Conservation (phyloP, 1,140 invertebrate species). For the Drosophila jambulina region DNA sequence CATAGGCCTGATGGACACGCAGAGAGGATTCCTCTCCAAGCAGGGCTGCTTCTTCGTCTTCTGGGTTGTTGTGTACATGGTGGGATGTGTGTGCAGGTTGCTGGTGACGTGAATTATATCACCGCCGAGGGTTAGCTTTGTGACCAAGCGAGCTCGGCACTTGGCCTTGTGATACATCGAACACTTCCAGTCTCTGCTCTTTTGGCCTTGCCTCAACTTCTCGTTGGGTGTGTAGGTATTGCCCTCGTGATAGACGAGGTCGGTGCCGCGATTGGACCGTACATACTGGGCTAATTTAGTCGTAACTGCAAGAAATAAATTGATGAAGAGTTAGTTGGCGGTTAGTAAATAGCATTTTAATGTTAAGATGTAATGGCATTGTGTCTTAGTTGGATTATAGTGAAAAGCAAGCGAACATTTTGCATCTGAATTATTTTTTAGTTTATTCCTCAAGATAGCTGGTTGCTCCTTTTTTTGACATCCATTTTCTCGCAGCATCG, state of each 20-base stretch:
- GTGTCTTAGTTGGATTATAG: conserved; percentile 24
- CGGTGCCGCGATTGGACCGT: conserved; percentile 75
- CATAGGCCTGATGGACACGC: conserved; percentile 16
- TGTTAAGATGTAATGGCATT: conserved; percentile 13
- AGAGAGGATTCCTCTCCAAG: conserved; percentile 53
- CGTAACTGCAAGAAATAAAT: conserved; percentile 15
- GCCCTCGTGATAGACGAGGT: conserved; percentile 71
- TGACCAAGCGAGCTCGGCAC: conserved; percentile 76
- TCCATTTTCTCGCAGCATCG: background rate
- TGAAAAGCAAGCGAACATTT: conserved; percentile 65
- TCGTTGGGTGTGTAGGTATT: conserved; percentile 85
- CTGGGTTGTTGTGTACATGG: conserved; percentile 46
- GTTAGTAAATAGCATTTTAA: background rate
- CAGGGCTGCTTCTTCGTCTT: conserved; percentile 24
- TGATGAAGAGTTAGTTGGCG: background rate
- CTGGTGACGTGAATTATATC: conserved; percentile 76
- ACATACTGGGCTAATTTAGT: conserved; percentile 66
- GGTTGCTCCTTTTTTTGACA: conserved; percentile 21
- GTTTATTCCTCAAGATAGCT: conserved; percentile 55
- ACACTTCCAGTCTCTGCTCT: conserved; percentile 81
- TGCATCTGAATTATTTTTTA: conserved; percentile 11
- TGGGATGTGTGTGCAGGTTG: conserved; percentile 60
- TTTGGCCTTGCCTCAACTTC: conserved; percentile 67
- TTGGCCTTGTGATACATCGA: conserved; percentile 84
- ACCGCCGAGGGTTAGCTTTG: conserved; percentile 45